Conservation (phyloP, 2,888 invertebrate species). For the Biston stratarius region DNA sequence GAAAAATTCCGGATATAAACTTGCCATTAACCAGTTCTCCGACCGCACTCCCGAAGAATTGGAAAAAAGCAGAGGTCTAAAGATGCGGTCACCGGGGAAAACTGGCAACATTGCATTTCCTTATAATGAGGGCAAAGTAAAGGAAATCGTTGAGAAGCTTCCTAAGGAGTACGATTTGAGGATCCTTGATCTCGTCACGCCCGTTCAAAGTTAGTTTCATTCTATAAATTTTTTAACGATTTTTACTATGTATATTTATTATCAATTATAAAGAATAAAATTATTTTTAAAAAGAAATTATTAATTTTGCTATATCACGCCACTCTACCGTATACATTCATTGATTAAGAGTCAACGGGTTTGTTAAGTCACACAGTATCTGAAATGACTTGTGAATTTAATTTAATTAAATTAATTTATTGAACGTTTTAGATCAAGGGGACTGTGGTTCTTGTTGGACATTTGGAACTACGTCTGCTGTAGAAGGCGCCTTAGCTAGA, state of each 20-base stretch:
- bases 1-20: constrained; percentile 65
- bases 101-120: constrained; percentile 66
- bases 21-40: constrained; percentile 68
- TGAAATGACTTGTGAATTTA: too few relatives aligned
- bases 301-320: too few relatives aligned
- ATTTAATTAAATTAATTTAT: too few relatives aligned
- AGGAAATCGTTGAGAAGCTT: constrained; percentile 47
- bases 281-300: too few relatives aligned
- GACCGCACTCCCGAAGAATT: constrained; percentile 69
- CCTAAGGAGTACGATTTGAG: constrained; percentile 67
- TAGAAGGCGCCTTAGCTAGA: constrained; percentile 72
- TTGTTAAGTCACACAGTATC: too few relatives aligned
- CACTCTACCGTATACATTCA: too few relatives aligned
- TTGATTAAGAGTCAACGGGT: too few relatives aligned
- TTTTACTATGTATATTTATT: too few relatives aligned
- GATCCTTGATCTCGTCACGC: constrained; percentile 61
- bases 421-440: constrained; percentile 66
- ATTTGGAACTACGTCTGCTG: constrained; percentile 66
- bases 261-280: background rate
- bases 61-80: constrained; percentile 57
- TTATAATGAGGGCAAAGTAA: constrained; percentile 55
- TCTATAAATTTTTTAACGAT: too few relatives aligned
- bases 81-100: constrained; percentile 54
- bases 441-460: constrained; percentile 72
- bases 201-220: constrained; percentile 57